Evolutionary conservation across 2,113 vertebrate genomes (phyloP).

Genomic region (Tetrao urogallus): DNA sequence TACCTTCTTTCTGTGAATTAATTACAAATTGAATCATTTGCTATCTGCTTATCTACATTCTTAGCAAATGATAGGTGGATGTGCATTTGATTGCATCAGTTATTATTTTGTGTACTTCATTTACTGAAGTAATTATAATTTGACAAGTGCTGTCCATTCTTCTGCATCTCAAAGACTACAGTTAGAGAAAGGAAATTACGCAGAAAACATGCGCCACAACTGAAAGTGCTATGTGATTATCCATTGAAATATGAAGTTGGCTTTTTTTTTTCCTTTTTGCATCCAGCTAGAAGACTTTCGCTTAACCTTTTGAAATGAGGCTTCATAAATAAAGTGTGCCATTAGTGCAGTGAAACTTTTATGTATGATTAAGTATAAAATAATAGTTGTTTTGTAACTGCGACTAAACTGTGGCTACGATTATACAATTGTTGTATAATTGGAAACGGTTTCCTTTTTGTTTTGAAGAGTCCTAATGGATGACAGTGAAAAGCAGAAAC

Average conservation of each 20-base stretch:
- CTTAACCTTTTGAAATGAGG: neutral
- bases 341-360: neutral
- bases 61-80: conserved; percentile 24
- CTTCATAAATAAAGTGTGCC: neutral
- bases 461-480: neutral
- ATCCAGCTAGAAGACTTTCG: neutral
- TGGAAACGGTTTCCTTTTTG: neutral
- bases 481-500: neutral
- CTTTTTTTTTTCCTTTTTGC: neutral
- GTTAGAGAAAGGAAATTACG: neutral
- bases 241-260: neutral
- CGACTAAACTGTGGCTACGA: neutral
- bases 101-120: conserved; percentile 49
- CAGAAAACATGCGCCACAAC: neutral
- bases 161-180: neutral
- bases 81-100: conserved; percentile 35
- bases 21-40: conserved; percentile 49
- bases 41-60: conserved; percentile 39
- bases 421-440: neutral
- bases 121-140: conserved; percentile 38
- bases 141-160: conserved; percentile 42
- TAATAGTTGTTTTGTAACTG: neutral
- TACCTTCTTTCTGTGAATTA: conserved; percentile 12
- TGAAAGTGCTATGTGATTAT: neutral
- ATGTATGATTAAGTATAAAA: neutral